Conservation (phyloP, 2,888 invertebrate genomes). For the Phortica magna region DNA sequence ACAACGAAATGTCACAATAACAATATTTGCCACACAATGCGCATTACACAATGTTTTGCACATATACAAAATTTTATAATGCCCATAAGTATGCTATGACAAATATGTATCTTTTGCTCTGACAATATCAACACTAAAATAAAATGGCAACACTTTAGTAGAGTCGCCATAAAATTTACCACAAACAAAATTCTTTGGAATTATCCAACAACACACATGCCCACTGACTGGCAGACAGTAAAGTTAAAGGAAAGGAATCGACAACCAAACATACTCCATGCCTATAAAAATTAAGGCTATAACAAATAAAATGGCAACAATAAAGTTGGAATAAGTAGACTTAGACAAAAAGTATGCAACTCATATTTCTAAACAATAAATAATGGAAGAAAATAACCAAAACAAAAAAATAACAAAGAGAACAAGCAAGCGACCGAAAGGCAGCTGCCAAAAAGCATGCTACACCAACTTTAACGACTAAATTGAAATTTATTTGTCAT, state of each 20-base stretch:
- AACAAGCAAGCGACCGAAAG: neutral
- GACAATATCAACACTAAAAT: neutral
- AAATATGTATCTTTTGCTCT: neutral
- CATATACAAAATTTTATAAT: neutral
- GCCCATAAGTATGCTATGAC: constrained; percentile 39
- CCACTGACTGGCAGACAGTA: neutral
- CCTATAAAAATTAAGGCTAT: neutral
- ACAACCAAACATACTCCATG: too few species aligned
- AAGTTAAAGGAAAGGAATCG: too few species aligned
- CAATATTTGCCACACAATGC: constrained; percentile 21
- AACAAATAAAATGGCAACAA: neutral
- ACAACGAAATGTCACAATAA: too few species aligned
- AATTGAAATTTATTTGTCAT: constrained; percentile 65
- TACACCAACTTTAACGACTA: constrained; percentile 55
- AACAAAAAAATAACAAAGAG: neutral
- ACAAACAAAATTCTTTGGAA: neutral
- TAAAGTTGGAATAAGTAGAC: neutral
- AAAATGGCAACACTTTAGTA: constrained; percentile 8
- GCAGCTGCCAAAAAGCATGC: constrained; percentile 31
- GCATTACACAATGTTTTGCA: neutral
- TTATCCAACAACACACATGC: neutral
- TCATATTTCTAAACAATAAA: constrained; percentile 13
- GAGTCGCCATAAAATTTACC: constrained; percentile 6
- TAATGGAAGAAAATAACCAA: neutral
- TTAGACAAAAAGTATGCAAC: neutral